phyloP scores from a whole-genome alignment of 2,113 vertebrate genomes.

The Chrysochloris asiatica region DNA sequence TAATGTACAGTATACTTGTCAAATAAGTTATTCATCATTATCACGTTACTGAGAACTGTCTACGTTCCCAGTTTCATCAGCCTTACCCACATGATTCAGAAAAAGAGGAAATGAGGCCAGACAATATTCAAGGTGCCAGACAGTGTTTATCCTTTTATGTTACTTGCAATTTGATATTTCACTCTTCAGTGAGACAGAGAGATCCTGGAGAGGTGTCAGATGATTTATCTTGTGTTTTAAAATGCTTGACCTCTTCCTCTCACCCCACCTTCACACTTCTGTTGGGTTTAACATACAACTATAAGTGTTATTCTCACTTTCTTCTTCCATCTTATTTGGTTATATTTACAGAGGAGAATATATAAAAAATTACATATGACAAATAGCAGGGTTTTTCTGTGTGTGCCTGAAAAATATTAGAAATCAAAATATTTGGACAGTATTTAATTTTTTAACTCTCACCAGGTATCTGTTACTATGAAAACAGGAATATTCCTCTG shows the following conservation, averaged over 20 bases:
- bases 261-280: background rate
- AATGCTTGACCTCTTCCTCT: background rate
- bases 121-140: background rate
- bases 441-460: background rate
- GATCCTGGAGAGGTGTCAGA: fast-evolving
- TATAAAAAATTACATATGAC: background rate
- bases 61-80: background rate
- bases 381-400: background rate
- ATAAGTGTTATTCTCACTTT: background rate
- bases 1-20: background rate
- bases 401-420: background rate
- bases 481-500: too few relatives aligned
- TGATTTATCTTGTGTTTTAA: background rate
- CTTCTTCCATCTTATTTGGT: background rate
- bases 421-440: background rate
- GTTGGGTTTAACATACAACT: background rate
- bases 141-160: fast-evolving
- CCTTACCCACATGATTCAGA: background rate
- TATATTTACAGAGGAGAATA: background rate
- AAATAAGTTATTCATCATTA: background rate
- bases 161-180: background rate
- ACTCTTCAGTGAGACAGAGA: background rate
- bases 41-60: background rate
- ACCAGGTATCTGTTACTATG: background rate
- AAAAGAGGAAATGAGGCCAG: background rate